Evolutionary conservation across 2,888 invertebrate genomes (phyloP).

Genomic region (Pollenia labialis): DNA sequence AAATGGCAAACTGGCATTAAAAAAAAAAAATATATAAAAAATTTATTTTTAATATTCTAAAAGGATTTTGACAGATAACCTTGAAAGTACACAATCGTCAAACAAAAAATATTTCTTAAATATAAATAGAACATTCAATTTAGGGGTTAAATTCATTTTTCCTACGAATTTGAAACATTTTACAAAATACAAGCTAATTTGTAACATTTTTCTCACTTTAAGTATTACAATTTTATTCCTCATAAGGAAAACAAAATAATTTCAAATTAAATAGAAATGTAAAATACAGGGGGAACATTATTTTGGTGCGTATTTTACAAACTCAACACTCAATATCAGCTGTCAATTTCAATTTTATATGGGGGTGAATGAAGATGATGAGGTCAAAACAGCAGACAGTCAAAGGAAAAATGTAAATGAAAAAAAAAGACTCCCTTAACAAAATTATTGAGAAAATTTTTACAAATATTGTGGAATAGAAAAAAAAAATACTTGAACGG

Average conservation of each 20-base stretch:
- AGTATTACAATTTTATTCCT: not conserved
- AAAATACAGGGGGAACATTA: not conserved
- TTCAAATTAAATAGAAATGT: slow-evolving; percentile 6
- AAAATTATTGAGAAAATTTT: slow-evolving; percentile 25
- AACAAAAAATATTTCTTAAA: not conserved
- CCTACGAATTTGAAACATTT: not conserved
- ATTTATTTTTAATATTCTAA: not conserved
- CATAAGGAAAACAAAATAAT: not conserved
- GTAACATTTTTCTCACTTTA: slow-evolving; percentile 11
- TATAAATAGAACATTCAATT: slow-evolving; percentile 11
- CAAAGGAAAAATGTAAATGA: not conserved
- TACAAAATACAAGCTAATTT: slow-evolving; percentile 26
- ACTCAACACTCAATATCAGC: slow-evolving; percentile 48
- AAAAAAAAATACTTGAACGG: not conserved
- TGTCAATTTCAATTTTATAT: slow-evolving; percentile 50
- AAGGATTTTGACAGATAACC: slow-evolving; percentile 50
- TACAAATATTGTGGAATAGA: not conserved
- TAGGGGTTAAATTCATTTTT: slow-evolving; percentile 49
- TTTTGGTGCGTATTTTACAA: not conserved
- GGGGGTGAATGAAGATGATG: slow-evolving; percentile 42
- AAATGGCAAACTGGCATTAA: not conserved
- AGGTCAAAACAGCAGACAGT: slow-evolving; percentile 27
- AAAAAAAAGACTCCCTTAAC: slow-evolving; percentile 53
- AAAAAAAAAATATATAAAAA: not conserved
- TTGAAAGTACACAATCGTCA: slow-evolving; percentile 40